Evolutionary conservation across 2,113 vertebrate genomes (phyloP).

Genomic region (mouse (Mus musculus)): DNA sequence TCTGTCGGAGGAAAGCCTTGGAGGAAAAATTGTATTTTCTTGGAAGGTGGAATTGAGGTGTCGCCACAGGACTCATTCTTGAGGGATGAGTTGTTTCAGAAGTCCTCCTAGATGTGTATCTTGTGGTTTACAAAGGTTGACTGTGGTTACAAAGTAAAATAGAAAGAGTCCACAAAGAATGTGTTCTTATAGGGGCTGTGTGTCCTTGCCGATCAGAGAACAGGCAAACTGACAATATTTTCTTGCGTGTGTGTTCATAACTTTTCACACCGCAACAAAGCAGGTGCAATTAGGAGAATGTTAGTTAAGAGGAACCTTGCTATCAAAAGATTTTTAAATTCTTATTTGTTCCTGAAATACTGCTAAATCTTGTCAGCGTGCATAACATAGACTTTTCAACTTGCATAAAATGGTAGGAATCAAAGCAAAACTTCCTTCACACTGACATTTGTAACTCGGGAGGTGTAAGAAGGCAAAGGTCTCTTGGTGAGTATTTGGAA

Average conservation of each 20-base stretch:
- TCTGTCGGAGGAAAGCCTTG: conserved; percentile 20
- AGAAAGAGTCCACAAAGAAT: conserved; percentile 7
- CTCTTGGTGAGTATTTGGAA: not conserved
- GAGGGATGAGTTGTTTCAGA: conserved; percentile 40
- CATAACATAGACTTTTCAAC: not conserved
- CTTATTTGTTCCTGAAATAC: conserved; percentile 21
- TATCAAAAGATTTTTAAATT: conserved; percentile 27
- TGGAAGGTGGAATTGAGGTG: conserved; percentile 44
- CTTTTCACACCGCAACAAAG: not conserved
- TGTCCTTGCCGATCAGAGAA: not conserved
- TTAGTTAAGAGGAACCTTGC: not conserved
- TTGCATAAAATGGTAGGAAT: conserved; percentile 1
- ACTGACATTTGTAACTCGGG: not conserved
- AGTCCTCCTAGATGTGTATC: conserved; percentile 1
- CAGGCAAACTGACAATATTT: not conserved
- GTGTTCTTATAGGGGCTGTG: not conserved
- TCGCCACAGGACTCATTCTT: not conserved
- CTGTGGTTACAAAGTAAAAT: conserved; percentile 31
- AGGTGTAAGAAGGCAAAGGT: not conserved
- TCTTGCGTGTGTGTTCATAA: not conserved
- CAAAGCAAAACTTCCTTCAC: conserved; percentile 38
- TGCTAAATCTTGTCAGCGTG: not conserved
- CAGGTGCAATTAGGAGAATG: not conserved
- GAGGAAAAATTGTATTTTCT: conserved; percentile 52
- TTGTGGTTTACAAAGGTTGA: conserved; percentile 26